These are phyloP conservation scores for Malaclemys terrapin DNA, from an alignment of 2,113 vertebrate genomes.

Conservation along the genomic window DNA sequence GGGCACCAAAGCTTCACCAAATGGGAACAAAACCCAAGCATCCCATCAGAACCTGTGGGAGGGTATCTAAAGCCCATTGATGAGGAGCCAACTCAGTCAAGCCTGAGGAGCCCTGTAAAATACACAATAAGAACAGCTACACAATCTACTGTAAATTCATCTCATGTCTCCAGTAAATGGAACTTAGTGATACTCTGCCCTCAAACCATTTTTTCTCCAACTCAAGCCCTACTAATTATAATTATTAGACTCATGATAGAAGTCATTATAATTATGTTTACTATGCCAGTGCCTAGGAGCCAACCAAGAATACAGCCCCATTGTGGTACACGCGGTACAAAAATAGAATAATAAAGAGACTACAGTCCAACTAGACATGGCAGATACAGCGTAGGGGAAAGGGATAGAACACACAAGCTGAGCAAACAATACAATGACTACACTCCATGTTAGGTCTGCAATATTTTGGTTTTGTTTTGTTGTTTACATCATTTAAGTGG, in stretches of 20 bases:
- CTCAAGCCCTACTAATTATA: conserved; percentile 31
- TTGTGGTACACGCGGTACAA: too few species aligned
- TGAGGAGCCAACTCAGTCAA: background rate
- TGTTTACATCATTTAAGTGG: background rate
- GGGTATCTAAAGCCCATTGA: too few species aligned
- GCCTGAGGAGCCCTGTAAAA: conserved; percentile 9
- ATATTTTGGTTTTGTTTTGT: background rate
- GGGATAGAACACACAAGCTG: too few species aligned
- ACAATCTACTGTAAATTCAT: conserved; percentile 1
- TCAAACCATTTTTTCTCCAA: background rate
- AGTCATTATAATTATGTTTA: background rate
- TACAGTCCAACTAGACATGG: too few species aligned
- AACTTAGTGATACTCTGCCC: too few species aligned
- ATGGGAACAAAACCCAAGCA: too few species aligned
- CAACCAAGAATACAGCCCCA: conserved; percentile 9
- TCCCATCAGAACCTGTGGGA: too few species aligned
- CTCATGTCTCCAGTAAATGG: background rate
- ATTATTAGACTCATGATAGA: too few species aligned
- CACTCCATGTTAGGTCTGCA: background rate
- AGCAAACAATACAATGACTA: background rate
- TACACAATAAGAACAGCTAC: conserved; percentile 11
- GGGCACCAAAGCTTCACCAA: too few species aligned
- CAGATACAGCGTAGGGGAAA: background rate
- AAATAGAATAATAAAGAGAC: conserved; percentile 1
- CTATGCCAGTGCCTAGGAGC: conserved; percentile 12